Percentiles rank a stretch among this genome's conserved stretches.
Conservation (phyloP, 2,113 vertebrate genomes). For the Oryzias javanicus region DNA sequence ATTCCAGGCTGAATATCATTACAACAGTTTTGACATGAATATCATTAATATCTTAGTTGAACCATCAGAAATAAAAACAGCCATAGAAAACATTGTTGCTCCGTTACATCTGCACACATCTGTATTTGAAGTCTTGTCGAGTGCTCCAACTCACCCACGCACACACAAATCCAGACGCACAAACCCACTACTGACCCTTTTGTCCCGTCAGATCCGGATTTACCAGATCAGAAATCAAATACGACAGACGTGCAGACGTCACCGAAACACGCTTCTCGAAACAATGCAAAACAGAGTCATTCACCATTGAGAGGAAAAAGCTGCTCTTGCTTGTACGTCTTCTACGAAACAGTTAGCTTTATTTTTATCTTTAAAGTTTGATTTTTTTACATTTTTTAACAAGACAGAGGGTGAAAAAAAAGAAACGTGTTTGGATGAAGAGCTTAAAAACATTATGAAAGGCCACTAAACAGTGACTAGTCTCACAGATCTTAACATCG, state of each 20-base stretch:
- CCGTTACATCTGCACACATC: conserved; percentile 50
- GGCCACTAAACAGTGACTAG: conserved; percentile 68
- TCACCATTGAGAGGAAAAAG: conserved; percentile 72
- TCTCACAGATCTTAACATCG: conserved; percentile 50
- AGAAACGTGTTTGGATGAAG: conserved; percentile 53
- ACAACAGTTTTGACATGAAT: conserved; percentile 92
- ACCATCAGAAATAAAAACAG: conserved; percentile 74
- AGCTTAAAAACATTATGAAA: conserved; percentile 75
- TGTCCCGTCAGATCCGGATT: not conserved
- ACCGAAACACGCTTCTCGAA: conserved; percentile 69
- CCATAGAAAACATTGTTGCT: conserved; percentile 66
- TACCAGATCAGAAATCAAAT: conserved; percentile 33
- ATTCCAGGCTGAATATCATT: conserved; percentile 87
- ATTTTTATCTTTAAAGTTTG: conserved; percentile 58
- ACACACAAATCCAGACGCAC: conserved; percentile 9
- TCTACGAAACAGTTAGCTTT: conserved; percentile 72
- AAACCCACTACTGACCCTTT: conserved; percentile 1
- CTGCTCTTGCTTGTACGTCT: conserved; percentile 57
- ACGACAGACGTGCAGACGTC: conserved; percentile 42
- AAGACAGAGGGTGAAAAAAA: conserved; percentile 58
- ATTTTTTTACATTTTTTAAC: conserved; percentile 54
- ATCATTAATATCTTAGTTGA: conserved; percentile 87
- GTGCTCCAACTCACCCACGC: conserved; percentile 1
- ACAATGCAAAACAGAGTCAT: conserved; percentile 74
- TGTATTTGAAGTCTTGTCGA: conserved; percentile 54